Conservation (phyloP, 2,113 vertebrate genomes). For the Myotis lucifugus region DNA sequence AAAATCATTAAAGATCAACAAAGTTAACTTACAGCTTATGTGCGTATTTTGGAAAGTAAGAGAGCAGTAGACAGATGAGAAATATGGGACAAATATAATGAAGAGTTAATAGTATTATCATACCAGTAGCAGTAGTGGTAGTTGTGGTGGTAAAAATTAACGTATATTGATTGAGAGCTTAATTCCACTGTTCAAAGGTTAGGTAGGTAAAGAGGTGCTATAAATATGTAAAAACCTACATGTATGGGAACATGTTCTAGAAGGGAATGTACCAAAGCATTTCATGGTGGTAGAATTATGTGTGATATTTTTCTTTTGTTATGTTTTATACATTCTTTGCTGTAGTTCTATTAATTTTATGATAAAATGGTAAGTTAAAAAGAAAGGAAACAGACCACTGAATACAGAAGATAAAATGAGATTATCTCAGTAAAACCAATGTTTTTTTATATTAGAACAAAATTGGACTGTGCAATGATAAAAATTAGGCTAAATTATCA, state of each 20-base stretch:
- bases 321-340: neutral
- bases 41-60: neutral
- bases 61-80: neutral
- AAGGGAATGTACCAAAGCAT: neutral
- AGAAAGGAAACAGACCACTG: neutral
- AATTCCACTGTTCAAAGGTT: neutral
- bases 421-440: neutral
- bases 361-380: neutral
- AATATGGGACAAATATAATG: neutral
- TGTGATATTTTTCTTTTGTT: neutral
- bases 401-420: neutral
- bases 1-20: neutral
- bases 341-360: neutral
- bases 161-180: neutral
- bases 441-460: neutral
- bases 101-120: neutral
- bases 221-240: neutral
- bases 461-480: neutral
- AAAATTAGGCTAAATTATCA: neutral
- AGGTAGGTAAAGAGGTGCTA: neutral
- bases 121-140: neutral
- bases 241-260: neutral
- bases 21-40: neutral
- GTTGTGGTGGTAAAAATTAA: neutral
- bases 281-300: neutral